Evolutionary conservation across 2,888 invertebrate genomes (phyloP).

Genomic region (Andrena flavipes): DNA sequence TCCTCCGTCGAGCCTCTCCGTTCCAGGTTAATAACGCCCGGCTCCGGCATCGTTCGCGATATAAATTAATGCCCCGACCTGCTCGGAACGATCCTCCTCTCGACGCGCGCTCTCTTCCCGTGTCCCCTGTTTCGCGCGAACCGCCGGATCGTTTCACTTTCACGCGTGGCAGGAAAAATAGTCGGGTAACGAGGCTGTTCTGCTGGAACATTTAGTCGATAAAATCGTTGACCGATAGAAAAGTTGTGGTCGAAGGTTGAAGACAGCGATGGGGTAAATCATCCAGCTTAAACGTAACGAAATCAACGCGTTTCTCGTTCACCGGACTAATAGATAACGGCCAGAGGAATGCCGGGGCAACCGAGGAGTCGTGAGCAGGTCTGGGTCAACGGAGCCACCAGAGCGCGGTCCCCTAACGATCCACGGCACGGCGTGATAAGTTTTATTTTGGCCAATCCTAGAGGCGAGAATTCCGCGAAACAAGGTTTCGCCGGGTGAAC

Average conservation of each 20-base stretch:
- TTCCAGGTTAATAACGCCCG: slow-evolving; percentile 63
- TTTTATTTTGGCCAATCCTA: slow-evolving; percentile 35
- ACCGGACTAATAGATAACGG: slow-evolving; percentile 11
- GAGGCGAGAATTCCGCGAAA: slow-evolving; percentile 63
- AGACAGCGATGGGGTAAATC: background rate
- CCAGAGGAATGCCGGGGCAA: background rate
- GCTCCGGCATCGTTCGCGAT: slow-evolving; percentile 42
- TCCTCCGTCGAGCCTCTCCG: slow-evolving; percentile 29
- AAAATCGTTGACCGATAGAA: too few species aligned
- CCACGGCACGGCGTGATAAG: slow-evolving; percentile 51
- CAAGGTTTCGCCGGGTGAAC: slow-evolving; percentile 64
- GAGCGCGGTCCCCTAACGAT: slow-evolving; percentile 52
- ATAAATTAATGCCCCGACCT: slow-evolving; percentile 66
- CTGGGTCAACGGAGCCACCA: slow-evolving; percentile 6
- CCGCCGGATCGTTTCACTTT: slow-evolving; percentile 58
- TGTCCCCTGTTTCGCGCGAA: slow-evolving; percentile 49
- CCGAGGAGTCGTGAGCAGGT: slow-evolving; percentile 21
- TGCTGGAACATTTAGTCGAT: background rate
- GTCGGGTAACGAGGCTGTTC: background rate
- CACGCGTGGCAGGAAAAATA: slow-evolving; percentile 29
- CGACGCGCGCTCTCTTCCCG: slow-evolving; percentile 30
- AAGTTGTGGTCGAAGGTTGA: too few species aligned
- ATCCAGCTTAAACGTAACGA: background rate
- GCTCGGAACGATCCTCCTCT: slow-evolving; percentile 52
- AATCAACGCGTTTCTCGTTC: background rate